phyloP scores from a whole-genome alignment of 2,797 vertebrate genomes.

The Dallia pectoralis region DNA sequence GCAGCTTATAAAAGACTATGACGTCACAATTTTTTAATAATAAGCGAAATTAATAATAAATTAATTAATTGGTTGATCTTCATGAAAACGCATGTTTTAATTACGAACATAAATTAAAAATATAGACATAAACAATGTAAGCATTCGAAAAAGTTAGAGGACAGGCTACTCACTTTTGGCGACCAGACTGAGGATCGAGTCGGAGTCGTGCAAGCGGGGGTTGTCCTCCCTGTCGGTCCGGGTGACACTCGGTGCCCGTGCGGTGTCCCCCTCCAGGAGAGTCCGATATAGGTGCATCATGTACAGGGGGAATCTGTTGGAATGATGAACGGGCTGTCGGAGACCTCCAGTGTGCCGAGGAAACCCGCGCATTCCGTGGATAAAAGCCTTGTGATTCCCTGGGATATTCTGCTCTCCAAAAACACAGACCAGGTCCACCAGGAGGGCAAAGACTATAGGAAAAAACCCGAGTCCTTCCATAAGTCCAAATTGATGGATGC shows the following conservation, averaged over 20 bases:
- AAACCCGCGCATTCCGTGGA: slow-evolving; percentile 24
- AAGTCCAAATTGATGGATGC: background rate
- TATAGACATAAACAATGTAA: background rate
- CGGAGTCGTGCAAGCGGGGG: slow-evolving; percentile 65
- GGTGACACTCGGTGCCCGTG: slow-evolving; percentile 12
- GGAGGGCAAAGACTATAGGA: slow-evolving; percentile 44
- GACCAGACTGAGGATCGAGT: slow-evolving; percentile 77
- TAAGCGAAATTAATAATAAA: no score
- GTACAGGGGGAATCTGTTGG: slow-evolving; percentile 64
- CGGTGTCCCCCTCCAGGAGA: slow-evolving; percentile 57
- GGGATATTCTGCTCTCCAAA: slow-evolving; percentile 20
- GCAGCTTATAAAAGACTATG: no score
- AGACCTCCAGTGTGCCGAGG: slow-evolving; percentile 13
- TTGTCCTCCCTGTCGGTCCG: slow-evolving; percentile 50
- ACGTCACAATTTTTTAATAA: slow-evolving; percentile 42
- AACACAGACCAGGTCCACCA: slow-evolving; percentile 39
- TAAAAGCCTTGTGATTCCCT: slow-evolving; percentile 19
- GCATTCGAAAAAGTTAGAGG: background rate
- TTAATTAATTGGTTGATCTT: no score
- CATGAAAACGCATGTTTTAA: no score
- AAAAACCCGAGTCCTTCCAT: slow-evolving; percentile 47
- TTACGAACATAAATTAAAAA: no score
- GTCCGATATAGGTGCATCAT: slow-evolving; percentile 85
- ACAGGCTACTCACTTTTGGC: slow-evolving; percentile 77
- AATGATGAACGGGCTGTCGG: slow-evolving; percentile 28